A percentile compares a stretch with the other conserved stretches of the same genome.
Conservation (phyloP, 2,113 vertebrate species). For the Scalopus aquaticus region DNA sequence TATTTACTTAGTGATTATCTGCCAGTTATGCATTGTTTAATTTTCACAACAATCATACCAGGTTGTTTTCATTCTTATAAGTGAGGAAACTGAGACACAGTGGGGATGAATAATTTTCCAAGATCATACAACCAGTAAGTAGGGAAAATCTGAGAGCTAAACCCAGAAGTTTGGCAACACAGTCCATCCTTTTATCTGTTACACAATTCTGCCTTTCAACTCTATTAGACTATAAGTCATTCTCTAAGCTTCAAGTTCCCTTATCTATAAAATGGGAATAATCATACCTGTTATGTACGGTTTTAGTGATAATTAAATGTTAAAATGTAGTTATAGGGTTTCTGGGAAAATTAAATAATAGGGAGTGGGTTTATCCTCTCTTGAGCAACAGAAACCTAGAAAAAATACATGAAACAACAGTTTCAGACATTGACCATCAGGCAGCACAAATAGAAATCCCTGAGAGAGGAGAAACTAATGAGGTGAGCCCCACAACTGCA, state of each 20-base stretch:
- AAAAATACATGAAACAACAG: slow-evolving; percentile 42
- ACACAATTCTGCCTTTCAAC: neutral
- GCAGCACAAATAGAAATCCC: slow-evolving; percentile 52
- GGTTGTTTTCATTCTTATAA: slow-evolving; percentile 5
- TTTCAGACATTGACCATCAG: slow-evolving; percentile 56
- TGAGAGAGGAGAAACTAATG: slow-evolving; percentile 62
- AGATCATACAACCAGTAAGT: neutral
- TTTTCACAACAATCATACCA: neutral
- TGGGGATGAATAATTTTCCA: neutral
- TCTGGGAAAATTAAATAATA: slow-evolving; percentile 43
- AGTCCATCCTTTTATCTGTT: neutral
- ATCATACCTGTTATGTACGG: neutral
- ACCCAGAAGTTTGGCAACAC: neutral
- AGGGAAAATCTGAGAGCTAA: neutral
- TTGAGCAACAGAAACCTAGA: slow-evolving; percentile 30
- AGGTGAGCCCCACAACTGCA: slow-evolving; percentile 33
- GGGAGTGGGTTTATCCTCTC: neutral
- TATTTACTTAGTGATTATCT: neutral
- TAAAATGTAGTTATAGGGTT: neutral
- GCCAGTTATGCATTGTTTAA: neutral
- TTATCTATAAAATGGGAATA: slow-evolving; percentile 42
- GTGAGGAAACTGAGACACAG: neutral
- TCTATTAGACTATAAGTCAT: neutral
- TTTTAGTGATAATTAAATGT: neutral
- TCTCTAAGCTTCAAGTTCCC: slow-evolving; percentile 20